phyloP scores from a whole-genome alignment of 2,797 vertebrate genomes.

The Morelia viridis region DNA sequence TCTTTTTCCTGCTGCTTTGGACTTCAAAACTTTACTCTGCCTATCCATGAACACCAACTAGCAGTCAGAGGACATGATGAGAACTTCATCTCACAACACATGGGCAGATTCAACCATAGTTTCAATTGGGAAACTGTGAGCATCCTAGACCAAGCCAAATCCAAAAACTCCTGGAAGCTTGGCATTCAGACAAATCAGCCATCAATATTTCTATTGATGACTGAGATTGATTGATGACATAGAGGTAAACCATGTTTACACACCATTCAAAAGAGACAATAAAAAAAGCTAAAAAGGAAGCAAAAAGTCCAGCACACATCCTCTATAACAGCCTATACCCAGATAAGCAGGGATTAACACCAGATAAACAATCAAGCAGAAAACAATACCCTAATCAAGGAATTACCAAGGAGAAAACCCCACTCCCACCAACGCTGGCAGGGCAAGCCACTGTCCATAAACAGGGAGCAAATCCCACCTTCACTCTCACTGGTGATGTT shows the following conservation, averaged over 20 bases:
- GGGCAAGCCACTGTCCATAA: not conserved
- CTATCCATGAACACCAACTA: not conserved
- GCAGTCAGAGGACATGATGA: not conserved
- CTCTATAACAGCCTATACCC: not conserved
- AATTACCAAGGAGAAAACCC: not conserved
- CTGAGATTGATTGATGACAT: too few species aligned
- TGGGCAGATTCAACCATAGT: not conserved
- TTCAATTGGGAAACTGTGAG: not conserved
- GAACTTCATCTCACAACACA: not conserved
- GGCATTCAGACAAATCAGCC: too few species aligned
- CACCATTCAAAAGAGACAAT: too few species aligned
- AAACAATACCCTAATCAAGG: not conserved
- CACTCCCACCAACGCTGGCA: not conserved
- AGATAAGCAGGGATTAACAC: not conserved
- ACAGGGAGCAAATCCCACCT: not conserved
- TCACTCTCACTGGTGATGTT: not conserved
- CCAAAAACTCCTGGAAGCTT: too few species aligned
- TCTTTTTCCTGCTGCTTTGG: not conserved
- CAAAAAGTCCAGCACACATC: not conserved
- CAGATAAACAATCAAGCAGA: not conserved
- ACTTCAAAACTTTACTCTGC: not conserved
- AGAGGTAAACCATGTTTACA: too few species aligned
- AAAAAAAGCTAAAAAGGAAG: too few species aligned
- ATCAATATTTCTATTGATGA: too few species aligned
- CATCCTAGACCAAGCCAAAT: not conserved